Evolutionary conservation across 2,888 invertebrate species (phyloP), one percentile per base, ranked within the genome.

Genomic region (Cremastinae sp.): DNA sequence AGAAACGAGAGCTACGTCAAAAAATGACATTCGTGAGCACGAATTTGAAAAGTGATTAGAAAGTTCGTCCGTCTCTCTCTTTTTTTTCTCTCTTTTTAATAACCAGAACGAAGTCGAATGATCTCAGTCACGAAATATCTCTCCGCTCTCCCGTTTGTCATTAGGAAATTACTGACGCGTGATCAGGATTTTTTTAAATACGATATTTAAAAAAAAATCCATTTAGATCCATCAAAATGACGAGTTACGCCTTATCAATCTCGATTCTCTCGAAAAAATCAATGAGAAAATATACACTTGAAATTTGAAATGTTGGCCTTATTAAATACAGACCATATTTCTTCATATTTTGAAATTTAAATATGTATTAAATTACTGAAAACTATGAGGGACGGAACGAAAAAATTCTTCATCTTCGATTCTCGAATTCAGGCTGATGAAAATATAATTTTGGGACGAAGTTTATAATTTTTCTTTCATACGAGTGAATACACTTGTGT

Each of bases 11-110:
- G 14, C 8, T 8, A 62, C 41, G 47, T 43, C 35, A 51, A 62
- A 59, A 61, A 43, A 22, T 45, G 35, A 43, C 14, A 58, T 55
- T 49, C 47, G 45, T 56, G 14, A 28, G 45, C 35, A 45, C 18
- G 65, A 37, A 66, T 59, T 58, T 70, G 62, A 53, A 41, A 61
- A 71, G 59, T 66, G 55, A 75, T 75, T 71, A 75, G 75, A 75
- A 75, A 75, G 75, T 75, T 64, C 45, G 53, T 62, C 45, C 43
- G 28, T 58, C 20, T 43, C 37, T 22, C 49, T 59, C 14, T 47
- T 43, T 20, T 45, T 62, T 9, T 43, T 7, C 12, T 18, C 3
- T 20, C 5, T 16, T 49, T 10, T 10, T 1, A 43, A 58, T 58
- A 59, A 45, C 59, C 28, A 8, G 43, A n/a, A 35, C 18, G 43